Percentiles rank a stretch among this genome's conserved stretches.
Evolutionary conservation across 2,797 vertebrate species (phyloP).

Genomic region (Gymnoscopelus braueri): DNA sequence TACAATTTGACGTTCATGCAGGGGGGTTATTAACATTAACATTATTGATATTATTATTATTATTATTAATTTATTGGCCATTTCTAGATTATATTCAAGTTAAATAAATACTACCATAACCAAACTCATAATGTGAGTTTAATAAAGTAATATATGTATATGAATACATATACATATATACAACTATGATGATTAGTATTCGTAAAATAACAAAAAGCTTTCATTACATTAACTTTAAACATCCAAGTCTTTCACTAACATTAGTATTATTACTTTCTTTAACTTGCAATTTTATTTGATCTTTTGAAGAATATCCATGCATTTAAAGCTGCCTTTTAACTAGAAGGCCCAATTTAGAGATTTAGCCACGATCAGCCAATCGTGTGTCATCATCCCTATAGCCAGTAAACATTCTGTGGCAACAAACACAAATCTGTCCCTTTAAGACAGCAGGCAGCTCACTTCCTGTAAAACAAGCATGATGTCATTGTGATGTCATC

Average conservation of each 20-base stretch:
- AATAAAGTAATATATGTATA: slow-evolving; percentile 22
- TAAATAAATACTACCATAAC: slow-evolving; percentile 25
- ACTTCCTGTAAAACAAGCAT: slow-evolving; percentile 73
- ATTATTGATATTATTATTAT: slow-evolving; percentile 23
- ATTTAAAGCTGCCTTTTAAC: slow-evolving; percentile 33
- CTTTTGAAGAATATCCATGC: slow-evolving; percentile 38
- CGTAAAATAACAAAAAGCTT: slow-evolving; percentile 24
- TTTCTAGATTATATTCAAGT: not conserved
- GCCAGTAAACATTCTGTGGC: slow-evolving; percentile 20
- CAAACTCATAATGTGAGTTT: not conserved
- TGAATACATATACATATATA: not conserved
- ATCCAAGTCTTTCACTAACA: slow-evolving; percentile 41
- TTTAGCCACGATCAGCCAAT: slow-evolving; percentile 33
- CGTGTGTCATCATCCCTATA: slow-evolving; percentile 10
- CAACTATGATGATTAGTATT: not conserved
- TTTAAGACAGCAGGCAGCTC: slow-evolving; percentile 67
- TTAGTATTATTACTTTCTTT: slow-evolving; percentile 9
- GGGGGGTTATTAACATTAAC: slow-evolving; percentile 36
- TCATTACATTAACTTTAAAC: slow-evolving; percentile 30
- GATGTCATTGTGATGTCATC: slow-evolving; percentile 72
- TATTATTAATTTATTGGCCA: slow-evolving; percentile 20
- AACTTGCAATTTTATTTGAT: not conserved
- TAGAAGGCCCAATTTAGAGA: slow-evolving; percentile 19
- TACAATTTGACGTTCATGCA: slow-evolving; percentile 71
- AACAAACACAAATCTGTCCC: slow-evolving; percentile 46